Percentiles rank a stretch among this genome's conserved stretches.
Conservation (phyloP, 2,113 vertebrate species). For the Geothlypis trichas region DNA sequence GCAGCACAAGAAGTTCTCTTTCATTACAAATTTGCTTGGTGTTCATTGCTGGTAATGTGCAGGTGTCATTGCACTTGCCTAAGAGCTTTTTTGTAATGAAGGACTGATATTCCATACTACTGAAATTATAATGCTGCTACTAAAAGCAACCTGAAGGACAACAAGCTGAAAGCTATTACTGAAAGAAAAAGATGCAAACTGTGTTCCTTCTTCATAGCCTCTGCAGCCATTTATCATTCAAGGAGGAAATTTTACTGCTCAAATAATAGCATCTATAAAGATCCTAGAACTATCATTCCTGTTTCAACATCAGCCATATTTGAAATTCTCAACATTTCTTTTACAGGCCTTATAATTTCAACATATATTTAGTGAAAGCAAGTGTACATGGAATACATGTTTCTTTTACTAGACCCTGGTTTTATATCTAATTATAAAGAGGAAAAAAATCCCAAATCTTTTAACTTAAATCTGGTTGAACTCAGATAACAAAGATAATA, state of each 20-base stretch:
- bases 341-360: neutral
- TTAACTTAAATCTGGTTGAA: neutral
- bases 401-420: neutral
- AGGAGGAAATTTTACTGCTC: neutral
- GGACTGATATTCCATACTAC: neutral
- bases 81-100: neutral
- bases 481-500: neutral
- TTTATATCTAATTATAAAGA: neutral
- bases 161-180: neutral
- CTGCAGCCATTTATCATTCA: neutral
- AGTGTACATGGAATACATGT: neutral
- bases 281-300: neutral
- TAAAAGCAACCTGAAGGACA: constrained; percentile 1
- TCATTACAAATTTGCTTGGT: neutral
- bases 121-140: neutral
- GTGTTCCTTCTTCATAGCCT: neutral
- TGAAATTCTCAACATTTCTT: neutral
- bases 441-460: neutral
- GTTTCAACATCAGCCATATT: neutral
- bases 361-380: neutral
- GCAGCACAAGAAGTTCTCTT: neutral
- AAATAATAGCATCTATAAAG: neutral
- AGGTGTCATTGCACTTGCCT: neutral
- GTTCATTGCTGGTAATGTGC: neutral
- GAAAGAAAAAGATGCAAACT: neutral